Evolutionary conservation across 2,797 vertebrate genomes (phyloP).

Genomic region (Triplophysa bombifrons): DNA sequence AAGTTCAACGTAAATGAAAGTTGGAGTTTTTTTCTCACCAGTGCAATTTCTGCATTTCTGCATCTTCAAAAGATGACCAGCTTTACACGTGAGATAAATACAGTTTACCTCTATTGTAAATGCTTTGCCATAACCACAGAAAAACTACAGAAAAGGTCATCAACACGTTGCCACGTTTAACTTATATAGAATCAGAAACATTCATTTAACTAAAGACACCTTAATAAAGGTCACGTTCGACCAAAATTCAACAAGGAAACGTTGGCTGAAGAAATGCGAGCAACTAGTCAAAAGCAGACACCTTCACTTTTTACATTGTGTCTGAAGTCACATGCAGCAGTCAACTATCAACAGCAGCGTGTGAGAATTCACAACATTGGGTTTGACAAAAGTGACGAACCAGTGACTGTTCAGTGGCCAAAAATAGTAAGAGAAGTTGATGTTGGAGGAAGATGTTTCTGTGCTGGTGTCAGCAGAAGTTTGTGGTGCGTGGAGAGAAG

Average conservation of each 20-base stretch:
- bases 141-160: too few relatives aligned
- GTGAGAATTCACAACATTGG: conserved; percentile 32
- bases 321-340: conserved; percentile 6
- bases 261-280: background rate
- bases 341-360: conserved; percentile 20
- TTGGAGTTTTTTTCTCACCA: too few relatives aligned
- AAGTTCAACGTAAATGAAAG: too few relatives aligned
- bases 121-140: too few relatives aligned
- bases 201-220: background rate
- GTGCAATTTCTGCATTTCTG: too few relatives aligned
- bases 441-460: conserved; percentile 40
- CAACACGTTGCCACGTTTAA: background rate
- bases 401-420: conserved; percentile 22
- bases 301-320: background rate
- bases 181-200: too few relatives aligned
- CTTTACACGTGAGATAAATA: too few relatives aligned
- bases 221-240: background rate
- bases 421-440: conserved; percentile 19
- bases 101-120: too few relatives aligned
- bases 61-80: too few relatives aligned
- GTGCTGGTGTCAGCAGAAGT: conserved; percentile 45
- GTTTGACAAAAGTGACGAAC: conserved; percentile 44
- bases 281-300: conserved; percentile 26
- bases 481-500: conserved; percentile 37
- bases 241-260: background rate